A percentile compares a stretch with the other conserved stretches of the same genome.
These are phyloP conservation scores for Typhlichthys subterraneus DNA, from an alignment of 2,797 vertebrate species.

Conservation along the genomic window DNA sequence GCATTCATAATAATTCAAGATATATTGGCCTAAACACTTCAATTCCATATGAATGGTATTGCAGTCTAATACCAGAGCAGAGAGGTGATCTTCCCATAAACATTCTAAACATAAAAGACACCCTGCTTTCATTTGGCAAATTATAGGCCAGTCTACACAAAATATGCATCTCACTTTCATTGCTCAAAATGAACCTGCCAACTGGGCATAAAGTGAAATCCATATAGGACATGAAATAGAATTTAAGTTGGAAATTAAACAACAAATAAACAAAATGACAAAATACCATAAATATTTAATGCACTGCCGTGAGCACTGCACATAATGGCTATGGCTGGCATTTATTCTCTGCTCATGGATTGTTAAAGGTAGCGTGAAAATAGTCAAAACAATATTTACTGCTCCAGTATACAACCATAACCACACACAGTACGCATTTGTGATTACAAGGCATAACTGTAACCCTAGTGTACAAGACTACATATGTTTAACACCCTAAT, in stretches of 20 bases:
- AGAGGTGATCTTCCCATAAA: too few species aligned
- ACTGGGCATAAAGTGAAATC: slow-evolving; percentile 25
- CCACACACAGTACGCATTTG: background rate
- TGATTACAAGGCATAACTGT: background rate
- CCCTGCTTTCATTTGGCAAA: background rate
- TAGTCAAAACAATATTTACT: too few species aligned
- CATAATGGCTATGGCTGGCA: slow-evolving; percentile 6
- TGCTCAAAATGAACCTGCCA: slow-evolving; percentile 14
- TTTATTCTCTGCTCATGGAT: slow-evolving; percentile 11
- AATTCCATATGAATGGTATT: too few species aligned
- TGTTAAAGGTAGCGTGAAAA: slow-evolving; percentile 3
- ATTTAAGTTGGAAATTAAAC: slow-evolving; percentile 38
- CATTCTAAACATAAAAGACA: too few species aligned
- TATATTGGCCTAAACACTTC: too few species aligned
- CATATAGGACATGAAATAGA: slow-evolving; percentile 44
- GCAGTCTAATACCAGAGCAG: too few species aligned
- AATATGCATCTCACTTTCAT: slow-evolving; percentile 28
- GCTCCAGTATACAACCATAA: too few species aligned
- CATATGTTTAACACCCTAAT: background rate
- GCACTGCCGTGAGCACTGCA: background rate
- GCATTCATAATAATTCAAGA: too few species aligned
- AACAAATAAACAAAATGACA: slow-evolving; percentile 30
- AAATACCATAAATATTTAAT: slow-evolving; percentile 48
- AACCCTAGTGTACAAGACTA: background rate
- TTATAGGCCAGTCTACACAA: slow-evolving; percentile 23